phyloP scores from a whole-genome alignment of 2,113 vertebrate species.

The Rhinogobius similis region DNA sequence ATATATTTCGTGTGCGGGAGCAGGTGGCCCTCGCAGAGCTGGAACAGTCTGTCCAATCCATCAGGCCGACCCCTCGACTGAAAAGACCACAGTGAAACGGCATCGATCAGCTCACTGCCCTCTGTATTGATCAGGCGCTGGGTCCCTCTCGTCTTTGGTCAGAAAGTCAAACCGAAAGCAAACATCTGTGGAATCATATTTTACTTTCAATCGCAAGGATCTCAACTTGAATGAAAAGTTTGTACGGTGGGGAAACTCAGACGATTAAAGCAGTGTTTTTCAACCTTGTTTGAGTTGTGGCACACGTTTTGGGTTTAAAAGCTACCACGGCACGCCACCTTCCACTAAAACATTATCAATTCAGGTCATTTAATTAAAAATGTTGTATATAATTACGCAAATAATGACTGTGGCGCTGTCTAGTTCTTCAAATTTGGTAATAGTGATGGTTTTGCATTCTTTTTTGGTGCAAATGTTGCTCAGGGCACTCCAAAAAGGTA shows the following conservation, averaged over 20 bases:
- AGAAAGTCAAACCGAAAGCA: constrained; percentile 10
- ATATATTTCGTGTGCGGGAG: constrained; percentile 26
- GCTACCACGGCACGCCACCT: too few species aligned
- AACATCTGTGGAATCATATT: neutral
- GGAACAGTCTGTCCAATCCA: constrained; percentile 54
- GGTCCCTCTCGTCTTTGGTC: constrained; percentile 27
- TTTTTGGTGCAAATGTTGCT: too few species aligned
- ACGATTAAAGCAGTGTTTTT: neutral
- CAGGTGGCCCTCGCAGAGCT: constrained; percentile 50
- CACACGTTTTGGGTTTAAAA: too few species aligned
- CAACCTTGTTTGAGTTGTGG: too few species aligned
- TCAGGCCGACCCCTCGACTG: constrained; percentile 40
- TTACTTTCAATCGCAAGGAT: neutral
- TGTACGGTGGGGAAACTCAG: neutral
- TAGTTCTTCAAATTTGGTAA: too few species aligned
- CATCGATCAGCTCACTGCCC: constrained; percentile 29
- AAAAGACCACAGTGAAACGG: constrained; percentile 31
- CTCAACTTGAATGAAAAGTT: neutral
- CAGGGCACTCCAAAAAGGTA: too few species aligned
- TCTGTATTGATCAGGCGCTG: constrained; percentile 33
- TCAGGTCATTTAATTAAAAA: too few species aligned
- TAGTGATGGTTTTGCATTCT: too few species aligned
- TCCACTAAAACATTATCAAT: too few species aligned
- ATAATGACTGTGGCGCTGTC: too few species aligned
- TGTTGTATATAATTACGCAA: too few species aligned